These are phyloP conservation scores for Sciurus carolinensis DNA, from an alignment of 2,797 vertebrate species.

Conservation along the genomic window DNA sequence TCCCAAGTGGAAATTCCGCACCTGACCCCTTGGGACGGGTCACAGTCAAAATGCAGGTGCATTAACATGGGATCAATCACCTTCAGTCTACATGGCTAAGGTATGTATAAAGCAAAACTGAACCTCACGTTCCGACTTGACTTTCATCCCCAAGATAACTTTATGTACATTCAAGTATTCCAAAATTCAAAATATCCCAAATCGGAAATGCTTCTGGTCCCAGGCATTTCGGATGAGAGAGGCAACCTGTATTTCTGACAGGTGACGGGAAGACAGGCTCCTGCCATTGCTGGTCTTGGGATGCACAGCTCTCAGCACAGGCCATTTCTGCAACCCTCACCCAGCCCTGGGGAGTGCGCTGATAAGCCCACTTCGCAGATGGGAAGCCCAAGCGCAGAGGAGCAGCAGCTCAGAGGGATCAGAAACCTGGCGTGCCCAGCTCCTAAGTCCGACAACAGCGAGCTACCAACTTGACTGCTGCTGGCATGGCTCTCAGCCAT, in stretches of 20 bases:
- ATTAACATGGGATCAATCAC: background rate
- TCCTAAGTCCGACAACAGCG: background rate
- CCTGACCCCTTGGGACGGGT: background rate
- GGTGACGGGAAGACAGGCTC: background rate
- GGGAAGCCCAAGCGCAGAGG: background rate
- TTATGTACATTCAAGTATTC: background rate
- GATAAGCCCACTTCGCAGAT: background rate
- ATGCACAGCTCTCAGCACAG: rapidly evolving
- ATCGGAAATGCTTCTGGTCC: background rate
- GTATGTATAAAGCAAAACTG: background rate
- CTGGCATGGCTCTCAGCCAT: background rate
- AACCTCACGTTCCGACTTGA: background rate
- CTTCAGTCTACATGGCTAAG: background rate
- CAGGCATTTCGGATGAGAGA: background rate
- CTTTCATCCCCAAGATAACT: background rate
- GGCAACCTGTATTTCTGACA: background rate
- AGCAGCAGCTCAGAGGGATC: background rate
- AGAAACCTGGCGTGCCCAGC: background rate
- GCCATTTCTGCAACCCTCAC: background rate
- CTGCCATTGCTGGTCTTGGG: background rate
- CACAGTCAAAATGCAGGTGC: background rate
- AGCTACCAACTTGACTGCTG: background rate
- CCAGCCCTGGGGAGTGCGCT: background rate
- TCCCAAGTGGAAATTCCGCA: background rate
- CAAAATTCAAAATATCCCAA: background rate